Conservation (phyloP, 1,140 invertebrate species). For the Ceratitis capitata region DNA sequence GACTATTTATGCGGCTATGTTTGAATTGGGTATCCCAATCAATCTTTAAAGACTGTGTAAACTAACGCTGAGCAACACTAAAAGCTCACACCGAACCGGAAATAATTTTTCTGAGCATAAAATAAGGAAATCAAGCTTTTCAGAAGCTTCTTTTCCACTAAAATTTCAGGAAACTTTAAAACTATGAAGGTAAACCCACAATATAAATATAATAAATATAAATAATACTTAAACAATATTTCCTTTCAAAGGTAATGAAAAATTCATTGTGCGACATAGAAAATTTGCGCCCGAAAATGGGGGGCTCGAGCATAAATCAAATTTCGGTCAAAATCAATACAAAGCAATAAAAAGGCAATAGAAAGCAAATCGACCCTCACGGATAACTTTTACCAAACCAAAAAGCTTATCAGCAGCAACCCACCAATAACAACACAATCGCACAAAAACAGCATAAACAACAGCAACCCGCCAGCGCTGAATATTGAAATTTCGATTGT, state of each 20-base stretch:
- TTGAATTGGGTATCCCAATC: no score
- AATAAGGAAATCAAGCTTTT: no score
- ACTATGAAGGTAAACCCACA: no score
- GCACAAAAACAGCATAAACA: background rate
- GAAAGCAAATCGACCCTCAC: conserved; percentile 2
- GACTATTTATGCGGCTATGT: no score
- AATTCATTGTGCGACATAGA: background rate
- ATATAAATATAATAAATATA: no score
- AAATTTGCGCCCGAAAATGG: background rate
- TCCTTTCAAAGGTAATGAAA: background rate
- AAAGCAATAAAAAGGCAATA: conserved; percentile 31
- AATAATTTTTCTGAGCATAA: no score
- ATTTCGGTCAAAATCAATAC: conserved; percentile 36
- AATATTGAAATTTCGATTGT: conserved; percentile 36
- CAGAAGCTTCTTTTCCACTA: no score
- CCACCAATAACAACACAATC: background rate
- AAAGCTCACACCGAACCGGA: no score
- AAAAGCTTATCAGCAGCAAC: background rate
- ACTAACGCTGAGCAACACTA: no score
- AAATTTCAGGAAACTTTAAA: no score
- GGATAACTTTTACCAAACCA: background rate
- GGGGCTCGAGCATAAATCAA: conserved; percentile 2
- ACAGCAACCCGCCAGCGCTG: background rate
- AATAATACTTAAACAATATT: no score
- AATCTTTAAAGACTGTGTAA: no score